phyloP scores from a whole-genome alignment of 92 coral and sea anemone species.

The Paramuricea clavata region DNA sequence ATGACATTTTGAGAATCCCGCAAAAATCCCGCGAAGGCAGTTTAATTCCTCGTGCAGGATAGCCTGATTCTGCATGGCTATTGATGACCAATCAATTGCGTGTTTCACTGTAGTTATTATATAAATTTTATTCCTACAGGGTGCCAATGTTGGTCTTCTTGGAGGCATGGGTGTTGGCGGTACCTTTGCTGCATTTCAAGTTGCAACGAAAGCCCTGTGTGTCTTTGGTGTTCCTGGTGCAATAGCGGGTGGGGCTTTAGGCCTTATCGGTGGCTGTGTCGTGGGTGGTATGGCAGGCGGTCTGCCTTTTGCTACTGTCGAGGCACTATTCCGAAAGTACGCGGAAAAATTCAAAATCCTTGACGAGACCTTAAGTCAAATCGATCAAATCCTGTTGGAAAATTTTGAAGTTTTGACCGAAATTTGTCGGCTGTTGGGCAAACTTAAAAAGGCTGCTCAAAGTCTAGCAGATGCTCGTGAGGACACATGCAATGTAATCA shows the following conservation, averaged over 20 bases:
- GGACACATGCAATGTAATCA: background rate
- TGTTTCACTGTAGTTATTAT: no score
- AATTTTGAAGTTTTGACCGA: constrained; percentile 46
- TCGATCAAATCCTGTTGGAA: constrained; percentile 18
- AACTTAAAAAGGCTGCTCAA: background rate
- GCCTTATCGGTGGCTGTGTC: constrained; percentile 43
- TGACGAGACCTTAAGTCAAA: constrained; percentile 26
- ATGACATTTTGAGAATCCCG: no score
- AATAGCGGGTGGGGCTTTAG: constrained; percentile 40
- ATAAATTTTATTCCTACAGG: background rate
- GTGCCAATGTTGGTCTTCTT: constrained; percentile 36
- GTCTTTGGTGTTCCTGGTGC: constrained; percentile 49
- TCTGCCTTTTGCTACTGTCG: constrained; percentile 35
- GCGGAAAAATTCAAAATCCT: constrained; percentile 40
- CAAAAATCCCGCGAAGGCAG: no score
- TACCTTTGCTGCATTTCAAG: constrained; percentile 43
- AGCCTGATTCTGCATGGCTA: no score
- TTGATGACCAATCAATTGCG: no score
- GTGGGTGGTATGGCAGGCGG: constrained; percentile 40
- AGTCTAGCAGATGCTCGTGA: background rate
- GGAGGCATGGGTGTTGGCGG: constrained; percentile 49
- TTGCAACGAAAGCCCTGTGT: constrained; percentile 40
- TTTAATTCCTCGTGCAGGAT: no score
- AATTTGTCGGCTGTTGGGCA: constrained; percentile 39
- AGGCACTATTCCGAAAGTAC: constrained; percentile 39